phyloP scores from a whole-genome alignment of 2,113 vertebrate species.

The Ascaphus truei region DNA sequence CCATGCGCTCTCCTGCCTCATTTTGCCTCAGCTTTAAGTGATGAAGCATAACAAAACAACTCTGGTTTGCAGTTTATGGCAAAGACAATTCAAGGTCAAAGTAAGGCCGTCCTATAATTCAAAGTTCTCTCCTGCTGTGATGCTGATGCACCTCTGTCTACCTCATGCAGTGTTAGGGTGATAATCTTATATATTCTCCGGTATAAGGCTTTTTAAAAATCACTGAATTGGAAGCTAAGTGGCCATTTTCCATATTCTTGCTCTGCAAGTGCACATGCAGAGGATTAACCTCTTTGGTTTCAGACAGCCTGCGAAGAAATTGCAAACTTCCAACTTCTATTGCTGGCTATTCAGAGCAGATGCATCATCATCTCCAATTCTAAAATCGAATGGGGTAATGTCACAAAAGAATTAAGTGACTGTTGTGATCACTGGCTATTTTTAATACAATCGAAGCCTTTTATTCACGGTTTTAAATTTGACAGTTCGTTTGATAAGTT shows the following conservation, averaged over 20 bases:
- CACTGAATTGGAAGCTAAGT: not conserved
- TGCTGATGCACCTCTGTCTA: not conserved
- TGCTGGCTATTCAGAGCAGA: not conserved
- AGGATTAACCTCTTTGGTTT: not conserved
- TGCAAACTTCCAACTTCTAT: not conserved
- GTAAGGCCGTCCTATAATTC: not conserved
- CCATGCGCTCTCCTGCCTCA: too few relatives aligned
- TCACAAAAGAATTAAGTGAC: too few relatives aligned
- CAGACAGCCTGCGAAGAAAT: not conserved
- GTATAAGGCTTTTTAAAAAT: constrained; percentile 7
- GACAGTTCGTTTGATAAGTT: too few relatives aligned
- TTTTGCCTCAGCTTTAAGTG: too few relatives aligned
- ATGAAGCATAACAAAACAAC: not conserved
- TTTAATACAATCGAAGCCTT: too few relatives aligned
- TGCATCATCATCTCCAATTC: too few relatives aligned
- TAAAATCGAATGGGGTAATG: too few relatives aligned
- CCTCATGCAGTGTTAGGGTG: not conserved
- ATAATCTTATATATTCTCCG: not conserved
- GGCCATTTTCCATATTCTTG: constrained; percentile 9
- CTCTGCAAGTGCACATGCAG: too few relatives aligned
- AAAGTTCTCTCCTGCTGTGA: not conserved
- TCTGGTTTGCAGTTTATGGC: not conserved
- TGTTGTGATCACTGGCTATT: too few relatives aligned
- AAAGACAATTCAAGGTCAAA: constrained; percentile 20
- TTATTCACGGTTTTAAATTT: too few relatives aligned